A percentile compares a stretch with the other conserved stretches of the same genome.
Conservation (phyloP, 2,888 invertebrate genomes). For the Onchidella celtica region DNA sequence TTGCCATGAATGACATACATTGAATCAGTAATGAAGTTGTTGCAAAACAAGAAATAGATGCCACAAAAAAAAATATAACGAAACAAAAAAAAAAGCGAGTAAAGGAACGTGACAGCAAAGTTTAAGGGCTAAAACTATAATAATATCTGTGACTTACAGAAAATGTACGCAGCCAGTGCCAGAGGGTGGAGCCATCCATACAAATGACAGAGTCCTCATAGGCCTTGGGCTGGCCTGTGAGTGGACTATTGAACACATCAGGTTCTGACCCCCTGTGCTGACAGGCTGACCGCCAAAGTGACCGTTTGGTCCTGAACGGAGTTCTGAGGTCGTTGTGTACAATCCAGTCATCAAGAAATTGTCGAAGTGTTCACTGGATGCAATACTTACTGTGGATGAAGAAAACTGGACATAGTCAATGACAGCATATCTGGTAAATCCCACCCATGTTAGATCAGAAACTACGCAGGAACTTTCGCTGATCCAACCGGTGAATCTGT, state of each 20-base stretch:
- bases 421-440: too few relatives aligned
- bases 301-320: conserved; percentile 49
- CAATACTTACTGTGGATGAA: conserved; percentile 78
- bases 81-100: too few relatives aligned
- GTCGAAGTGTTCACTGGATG: conserved; percentile 78
- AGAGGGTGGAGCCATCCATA: conserved; percentile 78
- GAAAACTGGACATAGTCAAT: too few relatives aligned
- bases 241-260: conserved; percentile 79
- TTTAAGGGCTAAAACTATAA: too few relatives aligned
- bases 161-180: conserved; percentile 80
- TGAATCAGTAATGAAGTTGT: too few relatives aligned
- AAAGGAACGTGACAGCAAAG: too few relatives aligned
- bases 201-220: conserved; percentile 72
- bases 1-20: too few relatives aligned
- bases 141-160: conserved; percentile 74
- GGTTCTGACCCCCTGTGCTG: conserved; percentile 66
- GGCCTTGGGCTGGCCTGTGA: conserved; percentile 73
- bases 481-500: too few relatives aligned
- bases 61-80: too few relatives aligned
- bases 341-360: conserved; percentile 78
- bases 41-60: too few relatives aligned
- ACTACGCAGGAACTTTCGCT: too few relatives aligned
- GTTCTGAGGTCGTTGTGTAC: conserved; percentile 72
- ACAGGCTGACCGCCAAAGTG: conserved; percentile 23
- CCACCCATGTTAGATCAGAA: too few relatives aligned